Base-by-base conservation (phyloP, 2,888 invertebrate genomes). In the Metacarcinus magister region DNA sequence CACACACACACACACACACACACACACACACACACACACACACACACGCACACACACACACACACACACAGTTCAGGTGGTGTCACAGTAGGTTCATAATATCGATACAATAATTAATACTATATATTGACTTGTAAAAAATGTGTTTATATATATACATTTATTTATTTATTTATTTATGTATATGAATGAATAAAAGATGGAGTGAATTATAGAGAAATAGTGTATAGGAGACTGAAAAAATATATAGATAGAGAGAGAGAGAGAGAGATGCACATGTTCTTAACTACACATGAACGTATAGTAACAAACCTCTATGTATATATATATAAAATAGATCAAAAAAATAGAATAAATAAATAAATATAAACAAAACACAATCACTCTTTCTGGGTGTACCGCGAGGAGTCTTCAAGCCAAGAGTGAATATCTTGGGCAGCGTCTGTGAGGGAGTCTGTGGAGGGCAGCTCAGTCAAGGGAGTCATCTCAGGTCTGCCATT, bases 381-480 rank as follows among this genome's bases (percentile, higher is more conserved):
- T 44, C 2, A 67, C 67, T 67, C 67, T 23, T n/a, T n/a, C n/a
- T 91, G 54, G 44, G 95, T 89, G 91, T 96, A 96, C 7, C 96
- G 75, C 8, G 96, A 96, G 3, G 96, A 96, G 90, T 96, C 96
- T 43, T 96, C 94, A 10, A 96, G 89, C 96, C 96, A 96, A 48
- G 91, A 92, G 39, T 96, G 94, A 10, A 96, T 96, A 60, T 98
- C 92, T 98, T 98, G 0, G 98, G 98, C 19, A 93, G 97, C 92
- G 87, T 91, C 95, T 16, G 94, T 43, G 28, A 98, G 97, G 97
- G 98, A 98, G 96, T 98, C 98, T 5, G 98, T 98, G 0, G 98
- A 98, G 0, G 98, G 98, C 4, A 98, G 97, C 97, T 98, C 98
- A 0, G 98, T 98, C 28, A 98, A 97, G 98, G 98, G 54, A 97